Evolutionary conservation across 2,797 vertebrate genomes (phyloP).

Genomic region (Enteromius argenteus): DNA sequence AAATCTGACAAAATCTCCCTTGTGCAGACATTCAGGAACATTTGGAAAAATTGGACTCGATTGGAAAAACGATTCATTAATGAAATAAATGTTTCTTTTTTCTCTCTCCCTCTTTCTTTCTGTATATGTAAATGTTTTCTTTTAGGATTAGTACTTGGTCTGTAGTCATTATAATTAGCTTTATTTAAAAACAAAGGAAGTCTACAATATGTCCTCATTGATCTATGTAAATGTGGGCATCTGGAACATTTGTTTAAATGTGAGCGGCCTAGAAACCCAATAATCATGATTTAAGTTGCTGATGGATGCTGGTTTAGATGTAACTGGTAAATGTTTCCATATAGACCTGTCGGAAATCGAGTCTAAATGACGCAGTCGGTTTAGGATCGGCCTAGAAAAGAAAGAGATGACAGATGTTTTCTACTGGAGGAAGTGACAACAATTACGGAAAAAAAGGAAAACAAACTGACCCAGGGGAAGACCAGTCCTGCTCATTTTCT

Average conservation of each 20-base stretch:
- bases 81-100: neutral
- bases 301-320: constrained; percentile 21
- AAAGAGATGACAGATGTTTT: constrained; percentile 26
- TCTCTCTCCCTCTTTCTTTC: neutral
- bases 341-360: neutral
- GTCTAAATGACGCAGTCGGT: neutral
- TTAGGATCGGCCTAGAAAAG: neutral
- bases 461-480: constrained; percentile 36
- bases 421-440: constrained; percentile 26
- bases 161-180: constrained; percentile 4
- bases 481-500: constrained; percentile 26
- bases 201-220: constrained; percentile 2
- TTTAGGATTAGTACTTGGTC: constrained; percentile 21
- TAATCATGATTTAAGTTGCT: constrained; percentile 8
- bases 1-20: constrained; percentile 34
- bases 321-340: neutral
- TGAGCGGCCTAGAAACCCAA: neutral
- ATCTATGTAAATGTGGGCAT: constrained; percentile 4
- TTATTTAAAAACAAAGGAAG: constrained; percentile 1
- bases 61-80: constrained; percentile 13
- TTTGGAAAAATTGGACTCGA: constrained; percentile 9
- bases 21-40: neutral
- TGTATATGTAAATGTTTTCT: constrained; percentile 11
- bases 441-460: constrained; percentile 13
- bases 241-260: constrained; percentile 13